Base-by-base conservation (phyloP, 1,140 invertebrate species). In the Ectropis grisescens region DNA sequence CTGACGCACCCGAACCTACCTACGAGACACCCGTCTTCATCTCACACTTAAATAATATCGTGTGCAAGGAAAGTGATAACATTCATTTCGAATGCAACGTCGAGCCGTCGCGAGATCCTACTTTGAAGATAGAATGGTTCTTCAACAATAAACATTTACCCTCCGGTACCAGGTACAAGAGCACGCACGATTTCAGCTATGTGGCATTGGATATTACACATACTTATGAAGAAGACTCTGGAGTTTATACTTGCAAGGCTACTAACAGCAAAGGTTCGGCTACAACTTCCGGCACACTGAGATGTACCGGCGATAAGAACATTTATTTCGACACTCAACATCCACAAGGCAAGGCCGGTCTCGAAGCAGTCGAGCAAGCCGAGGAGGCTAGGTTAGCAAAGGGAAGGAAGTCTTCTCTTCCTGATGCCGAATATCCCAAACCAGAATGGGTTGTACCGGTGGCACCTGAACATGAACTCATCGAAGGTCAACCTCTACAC, bases 71-170 rank as follows among this genome's bases (percentile, higher is more conserved):
- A 85, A 91, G 91, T 30, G 94, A 97, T 39, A 92, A 91, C 40
- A 93, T 91, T 46, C 94, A 95, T 74, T 99, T 99, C 62, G 95
- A 98, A 78, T 97, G 95, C 68, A 91, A 92, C 48, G 93, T 98
- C 2, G 92, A 97, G 69, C 96, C 96, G 22, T 91, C 94, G 7
- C 93, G 94, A 69, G 96, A 98, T 82, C 95, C 96, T 1, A 97
- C 93, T 7, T 90, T 98, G 85, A 92, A 91, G 58, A 93, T 97
- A 52, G 93, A 95, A 80, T 96, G 94, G 93, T 94, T 92, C 82
- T 85, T 93, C 31, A 96, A 96, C 60, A 92, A 91, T 8, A 91
- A 94, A 78, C 88, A 91, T 4, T 69, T 96, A 34, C 90, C 90
- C 41, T 88, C 86, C 26, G 94, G 92, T 14, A 86, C 93, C 2